Conservation (phyloP, 2,113 vertebrate species). For the Oncorhynchus tshawytscha region DNA sequence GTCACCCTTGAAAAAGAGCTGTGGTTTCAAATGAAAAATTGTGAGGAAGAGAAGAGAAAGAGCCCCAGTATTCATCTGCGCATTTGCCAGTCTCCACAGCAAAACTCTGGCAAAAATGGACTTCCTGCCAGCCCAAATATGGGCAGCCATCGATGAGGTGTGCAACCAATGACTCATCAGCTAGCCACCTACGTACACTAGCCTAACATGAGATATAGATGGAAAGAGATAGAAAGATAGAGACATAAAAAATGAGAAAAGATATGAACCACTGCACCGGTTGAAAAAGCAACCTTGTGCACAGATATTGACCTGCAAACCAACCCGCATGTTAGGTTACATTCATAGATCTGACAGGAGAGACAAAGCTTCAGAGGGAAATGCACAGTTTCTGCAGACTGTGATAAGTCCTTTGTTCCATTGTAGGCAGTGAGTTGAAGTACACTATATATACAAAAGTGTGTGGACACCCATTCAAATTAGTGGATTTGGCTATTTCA, state of each 20-base stretch:
- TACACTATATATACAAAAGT: neutral
- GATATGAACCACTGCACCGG: slow-evolving; percentile 14
- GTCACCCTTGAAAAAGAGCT: neutral
- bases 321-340: slow-evolving; percentile 8
- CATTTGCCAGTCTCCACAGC: slow-evolving; percentile 31
- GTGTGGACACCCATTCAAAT: too few relatives aligned
- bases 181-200: slow-evolving; percentile 58
- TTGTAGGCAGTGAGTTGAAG: neutral
- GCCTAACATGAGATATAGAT: slow-evolving; percentile 56
- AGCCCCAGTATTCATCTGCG: slow-evolving; percentile 8
- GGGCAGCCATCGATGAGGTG: slow-evolving; percentile 63
- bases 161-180: slow-evolving; percentile 69
- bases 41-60: slow-evolving; percentile 26
- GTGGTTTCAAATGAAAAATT: neutral
- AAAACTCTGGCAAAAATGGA: slow-evolving; percentile 39
- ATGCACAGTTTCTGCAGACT: too few relatives aligned
- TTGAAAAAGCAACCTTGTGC: slow-evolving; percentile 10
- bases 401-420: neutral
- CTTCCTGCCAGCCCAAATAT: slow-evolving; percentile 72
- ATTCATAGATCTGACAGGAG: too few relatives aligned
- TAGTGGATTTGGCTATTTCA: too few relatives aligned
- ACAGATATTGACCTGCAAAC: slow-evolving; percentile 13
- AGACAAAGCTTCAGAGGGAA: too few relatives aligned
- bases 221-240: slow-evolving; percentile 15
- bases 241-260: slow-evolving; percentile 33